These are phyloP conservation scores for Catonia carolina DNA, from an alignment of 2,888 invertebrate genomes.

Conservation along the genomic window DNA sequence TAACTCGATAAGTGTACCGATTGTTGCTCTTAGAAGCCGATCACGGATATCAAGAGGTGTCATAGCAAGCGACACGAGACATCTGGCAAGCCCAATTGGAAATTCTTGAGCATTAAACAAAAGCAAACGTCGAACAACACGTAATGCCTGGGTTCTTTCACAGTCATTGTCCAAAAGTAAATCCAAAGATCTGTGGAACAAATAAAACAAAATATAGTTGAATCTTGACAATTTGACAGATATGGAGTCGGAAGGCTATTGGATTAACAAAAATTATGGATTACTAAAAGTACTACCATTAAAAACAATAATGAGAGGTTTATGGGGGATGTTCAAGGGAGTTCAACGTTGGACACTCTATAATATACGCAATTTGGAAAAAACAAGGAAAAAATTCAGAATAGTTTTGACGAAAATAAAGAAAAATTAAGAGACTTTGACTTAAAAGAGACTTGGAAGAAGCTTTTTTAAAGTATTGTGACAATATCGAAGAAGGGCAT, in stretches of 20 bases:
- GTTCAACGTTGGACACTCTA: no score
- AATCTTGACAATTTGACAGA: no score
- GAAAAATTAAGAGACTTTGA: no score
- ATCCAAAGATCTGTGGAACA: constrained; percentile 73
- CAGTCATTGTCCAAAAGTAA: constrained; percentile 75
- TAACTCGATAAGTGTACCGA: constrained; percentile 30
- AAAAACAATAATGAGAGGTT: no score
- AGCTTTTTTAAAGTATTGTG: no score
- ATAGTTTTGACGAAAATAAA: no score
- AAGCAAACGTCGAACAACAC: constrained; percentile 67
- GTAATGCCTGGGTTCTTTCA: constrained; percentile 85
- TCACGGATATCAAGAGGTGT: constrained; percentile 29
- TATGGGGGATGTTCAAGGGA: no score
- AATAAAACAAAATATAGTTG: constrained; percentile 6
- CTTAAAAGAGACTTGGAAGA: no score
- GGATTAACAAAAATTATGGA: not conserved
- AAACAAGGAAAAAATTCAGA: no score
- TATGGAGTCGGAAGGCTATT: no score
- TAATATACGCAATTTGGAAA: no score
- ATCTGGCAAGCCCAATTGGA: constrained; percentile 68
- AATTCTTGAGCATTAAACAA: constrained; percentile 59
- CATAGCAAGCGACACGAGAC: constrained; percentile 71
- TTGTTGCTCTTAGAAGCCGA: constrained; percentile 29
- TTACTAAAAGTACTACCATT: not conserved
- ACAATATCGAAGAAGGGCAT: no score